phyloP scores from a whole-genome alignment of 2,113 vertebrate genomes.

The Ardeotis arabs region DNA sequence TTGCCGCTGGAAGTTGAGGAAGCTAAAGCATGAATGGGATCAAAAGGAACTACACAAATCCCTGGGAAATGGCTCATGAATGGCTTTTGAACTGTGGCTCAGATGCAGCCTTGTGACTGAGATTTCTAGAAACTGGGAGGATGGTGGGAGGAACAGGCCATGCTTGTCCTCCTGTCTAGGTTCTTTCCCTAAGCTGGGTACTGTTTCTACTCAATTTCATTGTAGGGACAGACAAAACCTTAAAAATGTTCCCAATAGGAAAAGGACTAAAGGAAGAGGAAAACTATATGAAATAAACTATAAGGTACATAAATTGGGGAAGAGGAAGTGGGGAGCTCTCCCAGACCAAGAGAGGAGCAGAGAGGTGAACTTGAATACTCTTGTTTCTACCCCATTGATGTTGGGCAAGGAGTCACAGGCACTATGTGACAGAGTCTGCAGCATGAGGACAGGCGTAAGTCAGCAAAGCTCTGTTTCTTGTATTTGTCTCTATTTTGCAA shows the following conservation, averaged over 20 bases:
- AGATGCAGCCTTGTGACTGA: fast-evolving
- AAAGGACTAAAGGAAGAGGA: not conserved
- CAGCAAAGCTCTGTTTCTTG: not conserved
- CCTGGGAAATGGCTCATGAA: not conserved
- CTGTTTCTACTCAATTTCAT: not conserved
- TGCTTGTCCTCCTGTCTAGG: not conserved
- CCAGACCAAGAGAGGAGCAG: not conserved
- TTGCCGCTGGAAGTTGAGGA: not conserved
- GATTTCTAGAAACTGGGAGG: not conserved
- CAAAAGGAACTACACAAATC: not conserved
- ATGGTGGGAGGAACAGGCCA: not conserved
- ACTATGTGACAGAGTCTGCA: not conserved
- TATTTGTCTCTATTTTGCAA: not conserved
- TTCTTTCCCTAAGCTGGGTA: not conserved
- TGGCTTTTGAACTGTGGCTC: not conserved
- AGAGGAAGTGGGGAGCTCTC: not conserved
- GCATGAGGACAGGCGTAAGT: not conserved
- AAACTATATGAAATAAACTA: not conserved
- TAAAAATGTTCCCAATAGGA: not conserved
- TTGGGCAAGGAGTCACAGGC: not conserved
- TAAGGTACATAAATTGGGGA: not conserved
- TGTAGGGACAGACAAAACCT: not conserved
- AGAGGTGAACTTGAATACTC: not conserved
- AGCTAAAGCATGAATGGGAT: not conserved
- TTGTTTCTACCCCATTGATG: not conserved